Conservation (phyloP, 2,113 vertebrate genomes). For the Cygnus buccinator region DNA sequence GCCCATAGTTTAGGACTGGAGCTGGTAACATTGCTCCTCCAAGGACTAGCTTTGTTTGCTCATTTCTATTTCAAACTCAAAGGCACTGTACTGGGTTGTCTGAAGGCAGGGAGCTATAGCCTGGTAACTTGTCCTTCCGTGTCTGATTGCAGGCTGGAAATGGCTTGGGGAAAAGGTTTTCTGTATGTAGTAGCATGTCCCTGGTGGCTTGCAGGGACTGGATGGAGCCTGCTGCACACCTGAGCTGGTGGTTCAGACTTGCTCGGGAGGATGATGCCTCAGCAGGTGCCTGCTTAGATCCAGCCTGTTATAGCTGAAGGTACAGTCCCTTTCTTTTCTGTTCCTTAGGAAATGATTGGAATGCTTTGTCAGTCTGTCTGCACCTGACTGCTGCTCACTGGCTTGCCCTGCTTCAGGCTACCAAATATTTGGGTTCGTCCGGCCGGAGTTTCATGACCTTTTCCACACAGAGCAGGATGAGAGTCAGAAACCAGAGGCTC, state of each 20-base stretch:
- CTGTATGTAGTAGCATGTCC: neutral
- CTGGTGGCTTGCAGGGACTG: neutral
- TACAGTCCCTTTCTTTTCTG: neutral
- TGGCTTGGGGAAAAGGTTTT: neutral
- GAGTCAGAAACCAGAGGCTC: constrained; percentile 85
- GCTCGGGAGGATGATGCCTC: neutral
- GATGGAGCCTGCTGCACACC: neutral
- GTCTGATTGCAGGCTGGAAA: neutral
- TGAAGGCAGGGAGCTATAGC: neutral
- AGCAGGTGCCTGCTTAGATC: neutral
- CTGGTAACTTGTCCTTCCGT: neutral
- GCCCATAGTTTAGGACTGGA: neutral
- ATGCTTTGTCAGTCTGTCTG: neutral
- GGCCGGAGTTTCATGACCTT: constrained; percentile 75
- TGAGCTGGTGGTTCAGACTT: neutral
- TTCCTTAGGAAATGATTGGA: neutral
- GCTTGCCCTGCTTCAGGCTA: constrained; percentile 36
- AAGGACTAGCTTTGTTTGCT: neutral
- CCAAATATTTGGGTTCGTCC: constrained; percentile 75
- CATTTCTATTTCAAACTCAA: neutral
- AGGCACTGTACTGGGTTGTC: neutral
- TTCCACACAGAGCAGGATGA: constrained; percentile 81
- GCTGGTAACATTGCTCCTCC: neutral
- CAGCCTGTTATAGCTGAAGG: neutral
- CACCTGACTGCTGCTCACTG: neutral